Conservation (phyloP, 2,888 invertebrate genomes). For the Stegophylla sp. region DNA sequence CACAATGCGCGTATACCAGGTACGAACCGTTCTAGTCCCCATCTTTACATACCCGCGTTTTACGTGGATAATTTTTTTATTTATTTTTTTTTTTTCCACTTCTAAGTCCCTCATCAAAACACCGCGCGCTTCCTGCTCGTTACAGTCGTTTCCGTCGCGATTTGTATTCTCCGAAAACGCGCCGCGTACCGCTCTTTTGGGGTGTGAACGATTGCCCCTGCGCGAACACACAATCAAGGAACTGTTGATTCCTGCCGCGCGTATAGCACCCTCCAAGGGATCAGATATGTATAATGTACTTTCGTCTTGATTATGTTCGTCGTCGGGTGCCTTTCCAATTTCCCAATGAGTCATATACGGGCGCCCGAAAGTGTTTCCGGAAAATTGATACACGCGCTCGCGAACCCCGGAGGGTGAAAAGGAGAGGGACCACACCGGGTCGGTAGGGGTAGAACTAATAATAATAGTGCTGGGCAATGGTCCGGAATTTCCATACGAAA, state of each 20-base stretch:
- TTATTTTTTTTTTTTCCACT: background rate
- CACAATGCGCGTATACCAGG: background rate
- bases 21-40: background rate
- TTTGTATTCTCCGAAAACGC: slow-evolving; percentile 42
- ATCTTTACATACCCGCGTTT: background rate
- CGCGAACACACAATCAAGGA: slow-evolving; percentile 38
- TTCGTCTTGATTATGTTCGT: slow-evolving; percentile 54
- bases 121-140: background rate
- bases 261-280: slow-evolving; percentile 38
- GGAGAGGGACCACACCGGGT: background rate
- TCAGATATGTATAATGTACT: slow-evolving; percentile 53
- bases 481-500: slow-evolving; percentile 54
- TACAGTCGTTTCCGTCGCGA: slow-evolving; percentile 11
- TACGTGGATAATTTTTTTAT: background rate
- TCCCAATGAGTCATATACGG: slow-evolving; percentile 55
- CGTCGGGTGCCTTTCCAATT: slow-evolving; percentile 45
- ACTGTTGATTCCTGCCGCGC: slow-evolving; percentile 46
- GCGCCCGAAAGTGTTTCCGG: slow-evolving; percentile 54
- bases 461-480: slow-evolving; percentile 55
- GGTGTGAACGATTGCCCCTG: slow-evolving; percentile 58
- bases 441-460: slow-evolving; percentile 26
- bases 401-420: slow-evolving; percentile 4
- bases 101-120: background rate
- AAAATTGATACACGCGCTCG: slow-evolving; percentile 48
- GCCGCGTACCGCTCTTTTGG: background rate